Evolutionary conservation across 2,888 invertebrate species (phyloP).

Genomic region (Ischnus inquisitorius): DNA sequence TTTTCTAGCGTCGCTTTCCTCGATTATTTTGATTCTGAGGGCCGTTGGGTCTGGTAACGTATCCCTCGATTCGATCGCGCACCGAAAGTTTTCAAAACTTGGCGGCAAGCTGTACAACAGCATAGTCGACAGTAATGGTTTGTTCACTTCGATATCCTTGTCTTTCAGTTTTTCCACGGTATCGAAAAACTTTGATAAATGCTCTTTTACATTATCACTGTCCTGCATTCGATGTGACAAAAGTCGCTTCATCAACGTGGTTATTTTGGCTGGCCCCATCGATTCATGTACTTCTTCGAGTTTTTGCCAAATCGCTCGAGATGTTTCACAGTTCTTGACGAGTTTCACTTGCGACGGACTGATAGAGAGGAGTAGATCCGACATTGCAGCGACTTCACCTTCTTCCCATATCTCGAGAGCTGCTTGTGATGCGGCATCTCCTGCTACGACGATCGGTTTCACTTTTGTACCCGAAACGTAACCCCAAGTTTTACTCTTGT

Average conservation of each 20-base stretch:
- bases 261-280: constrained; percentile 5
- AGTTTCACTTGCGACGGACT: constrained; percentile 3
- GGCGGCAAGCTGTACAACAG: too few relatives aligned
- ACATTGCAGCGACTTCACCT: too few relatives aligned
- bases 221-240: background rate
- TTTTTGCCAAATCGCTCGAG: constrained; percentile 31
- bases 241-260: background rate
- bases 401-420: too few relatives aligned
- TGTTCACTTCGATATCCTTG: constrained; percentile 5
- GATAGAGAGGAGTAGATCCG: too few relatives aligned
- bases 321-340: constrained; percentile 7
- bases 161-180: background rate
- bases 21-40: constrained; percentile 29
- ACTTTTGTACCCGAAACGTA: too few relatives aligned
- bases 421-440: too few relatives aligned
- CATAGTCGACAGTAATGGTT: constrained; percentile 12
- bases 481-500: too few relatives aligned
- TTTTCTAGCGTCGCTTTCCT: constrained; percentile 17
- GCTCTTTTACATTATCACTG: background rate
- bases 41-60: background rate
- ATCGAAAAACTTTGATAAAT: constrained; percentile 5
- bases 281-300: constrained; percentile 8
- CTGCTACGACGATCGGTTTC: too few relatives aligned
- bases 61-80: constrained; percentile 23
- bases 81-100: too few relatives aligned